These are phyloP conservation scores for Notothenia rossii DNA, from an alignment of 2,113 vertebrate species.

Conservation along the genomic window DNA sequence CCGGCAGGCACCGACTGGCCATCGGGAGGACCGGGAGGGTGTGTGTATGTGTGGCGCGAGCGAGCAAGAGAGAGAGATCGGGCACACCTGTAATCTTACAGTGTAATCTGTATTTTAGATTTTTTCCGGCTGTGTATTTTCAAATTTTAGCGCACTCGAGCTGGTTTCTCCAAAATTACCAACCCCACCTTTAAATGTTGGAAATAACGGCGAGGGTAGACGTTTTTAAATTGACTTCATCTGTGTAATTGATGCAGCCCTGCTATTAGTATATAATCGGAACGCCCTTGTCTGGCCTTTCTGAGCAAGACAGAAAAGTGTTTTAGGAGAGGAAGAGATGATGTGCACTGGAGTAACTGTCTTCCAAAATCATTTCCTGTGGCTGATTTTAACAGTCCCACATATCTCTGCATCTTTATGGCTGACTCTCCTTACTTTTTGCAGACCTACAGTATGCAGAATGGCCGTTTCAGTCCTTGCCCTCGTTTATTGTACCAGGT, in stretches of 20 bases:
- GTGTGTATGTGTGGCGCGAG: too few relatives aligned
- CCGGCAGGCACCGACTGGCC: too few relatives aligned
- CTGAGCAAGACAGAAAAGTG: not conserved
- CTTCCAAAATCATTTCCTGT: constrained; percentile 8
- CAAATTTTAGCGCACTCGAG: too few relatives aligned
- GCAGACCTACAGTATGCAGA: constrained; percentile 62
- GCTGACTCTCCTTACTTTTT: constrained; percentile 48
- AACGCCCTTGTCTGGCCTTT: not conserved
- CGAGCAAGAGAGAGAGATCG: too few relatives aligned
- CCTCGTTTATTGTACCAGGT: constrained; percentile 67
- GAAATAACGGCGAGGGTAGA: not conserved
- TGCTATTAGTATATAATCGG: not conserved
- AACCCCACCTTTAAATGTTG: not conserved
- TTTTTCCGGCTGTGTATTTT: too few relatives aligned
- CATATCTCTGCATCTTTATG: constrained; percentile 53
- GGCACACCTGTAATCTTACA: too few relatives aligned
- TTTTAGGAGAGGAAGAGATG: not conserved
- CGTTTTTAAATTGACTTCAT: not conserved
- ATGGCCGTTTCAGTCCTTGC: constrained; percentile 51
- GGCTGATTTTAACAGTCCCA: constrained; percentile 32
- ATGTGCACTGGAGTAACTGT: not conserved
- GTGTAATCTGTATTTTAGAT: too few relatives aligned
- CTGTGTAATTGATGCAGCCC: not conserved
- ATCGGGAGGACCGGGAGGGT: too few relatives aligned
- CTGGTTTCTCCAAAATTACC: too few relatives aligned